Base-by-base conservation (phyloP, 37 sponge, comb jelly and placozoan genomes). In the Oscarella lobularis region DNA sequence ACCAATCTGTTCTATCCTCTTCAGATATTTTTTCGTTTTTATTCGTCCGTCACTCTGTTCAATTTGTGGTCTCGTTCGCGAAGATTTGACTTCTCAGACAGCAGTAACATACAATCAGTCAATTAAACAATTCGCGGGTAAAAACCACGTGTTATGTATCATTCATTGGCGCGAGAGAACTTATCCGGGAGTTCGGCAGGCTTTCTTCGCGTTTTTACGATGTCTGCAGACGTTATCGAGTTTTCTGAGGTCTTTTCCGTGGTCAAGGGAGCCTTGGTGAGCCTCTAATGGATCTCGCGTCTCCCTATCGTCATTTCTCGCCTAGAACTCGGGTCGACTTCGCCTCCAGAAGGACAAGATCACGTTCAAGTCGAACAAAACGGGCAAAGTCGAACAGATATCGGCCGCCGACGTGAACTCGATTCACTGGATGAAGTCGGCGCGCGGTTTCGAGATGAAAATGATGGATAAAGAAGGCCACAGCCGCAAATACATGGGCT, bases 311-410 rank as follows among this genome's bases (percentile, higher is more conserved):
- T 5, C 33, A 6, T 74, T 9, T 66, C 33, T 33, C 0, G 35
- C 70, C 32, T 60, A 95, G 92, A 90, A 91, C 14, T 79, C 76
- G 35, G 99, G 99, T 0, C 83, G 79, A 39, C 73, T 98, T 37
- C 81, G 85, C 34, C 54, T 98, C 0, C 89, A 86, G n/a, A 69
- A 81, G 0, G 90, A 98, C 30, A 85, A 87, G 2, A 39, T 98
- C 5, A 70, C 74, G 37, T 98, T 98, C 82, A 94, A 98, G 72
- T 81, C 92, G 1, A 33, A 66, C 9, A 72, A 40, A 60, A 88
- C 81, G 37, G 92, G 87, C 9, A 79, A 88, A 34, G 81, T 86
- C 27, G 67, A 86, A 35, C 89, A 86, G 55, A 70, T 94, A 38
- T 67, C 72, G 0, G 73, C 88, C 9, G 67, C 65, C 3, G 89